phyloP scores from a whole-genome alignment of 2,888 invertebrate species.

The Perizoma affinitatum region DNA sequence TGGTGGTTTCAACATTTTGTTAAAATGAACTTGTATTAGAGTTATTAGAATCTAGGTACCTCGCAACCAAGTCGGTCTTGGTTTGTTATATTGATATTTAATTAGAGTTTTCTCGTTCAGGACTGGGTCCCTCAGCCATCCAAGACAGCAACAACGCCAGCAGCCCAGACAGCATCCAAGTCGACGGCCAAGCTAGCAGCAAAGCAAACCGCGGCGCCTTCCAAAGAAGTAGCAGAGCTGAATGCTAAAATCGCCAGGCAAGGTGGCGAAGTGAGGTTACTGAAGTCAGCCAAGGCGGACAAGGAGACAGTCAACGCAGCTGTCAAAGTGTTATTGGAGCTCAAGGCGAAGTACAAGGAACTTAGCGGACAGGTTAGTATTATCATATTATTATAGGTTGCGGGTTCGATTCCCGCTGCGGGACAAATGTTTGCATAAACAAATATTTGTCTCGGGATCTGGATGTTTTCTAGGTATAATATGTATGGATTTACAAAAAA shows the following conservation, averaged over 20 bases:
- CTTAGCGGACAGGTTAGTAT: slow-evolving; percentile 54
- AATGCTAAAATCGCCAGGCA: slow-evolving; percentile 73
- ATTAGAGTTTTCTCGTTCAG: slow-evolving; percentile 11
- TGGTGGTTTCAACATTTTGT: no score
- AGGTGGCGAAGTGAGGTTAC: slow-evolving; percentile 87
- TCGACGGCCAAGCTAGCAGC: not conserved
- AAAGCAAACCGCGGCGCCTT: slow-evolving; percentile 7
- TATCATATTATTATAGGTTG: no score
- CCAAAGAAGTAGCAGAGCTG: slow-evolving; percentile 39
- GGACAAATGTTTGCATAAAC: no score
- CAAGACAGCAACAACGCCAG: slow-evolving; percentile 21
- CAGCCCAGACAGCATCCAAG: not conserved
- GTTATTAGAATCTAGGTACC: not conserved
- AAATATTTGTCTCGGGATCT: no score
- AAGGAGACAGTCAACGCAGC: slow-evolving; percentile 76
- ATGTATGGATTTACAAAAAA: no score
- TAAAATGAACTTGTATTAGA: not conserved
- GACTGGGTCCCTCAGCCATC: slow-evolving; percentile 30
- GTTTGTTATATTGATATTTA: no score
- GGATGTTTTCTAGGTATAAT: no score
- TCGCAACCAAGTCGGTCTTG: no score
- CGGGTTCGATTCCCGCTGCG: no score
- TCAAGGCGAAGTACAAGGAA: slow-evolving; percentile 89
- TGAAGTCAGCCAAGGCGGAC: slow-evolving; percentile 87
- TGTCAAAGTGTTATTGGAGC: slow-evolving; percentile 82